phyloP scores from a whole-genome alignment of 2,797 vertebrate genomes.

The Holocentrus rufus region DNA sequence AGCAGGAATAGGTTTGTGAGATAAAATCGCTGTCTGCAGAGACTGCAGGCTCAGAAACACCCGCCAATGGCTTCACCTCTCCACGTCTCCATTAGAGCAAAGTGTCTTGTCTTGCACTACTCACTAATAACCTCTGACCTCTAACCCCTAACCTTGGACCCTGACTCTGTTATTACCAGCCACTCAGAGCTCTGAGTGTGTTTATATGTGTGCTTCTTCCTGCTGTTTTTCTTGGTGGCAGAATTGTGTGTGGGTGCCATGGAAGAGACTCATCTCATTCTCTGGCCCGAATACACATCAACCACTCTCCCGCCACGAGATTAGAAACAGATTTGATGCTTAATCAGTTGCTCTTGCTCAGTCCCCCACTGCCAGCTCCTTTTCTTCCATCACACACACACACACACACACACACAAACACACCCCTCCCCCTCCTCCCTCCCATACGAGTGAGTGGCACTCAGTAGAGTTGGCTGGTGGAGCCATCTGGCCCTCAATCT shows the following conservation, averaged over 20 bases:
- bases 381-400: constrained; percentile 34
- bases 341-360: constrained; percentile 67
- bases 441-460: constrained; percentile 45
- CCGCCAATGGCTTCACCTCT: constrained; percentile 20
- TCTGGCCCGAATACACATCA: constrained; percentile 32
- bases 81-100: constrained; percentile 32
- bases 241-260: constrained; percentile 16
- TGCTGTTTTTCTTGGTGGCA: constrained; percentile 10
- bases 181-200: constrained; percentile 21
- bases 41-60: not conserved
- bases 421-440: constrained; percentile 42
- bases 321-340: constrained; percentile 70
- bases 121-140: constrained; percentile 52
- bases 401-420: constrained; percentile 14
- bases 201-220: not conserved
- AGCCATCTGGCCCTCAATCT: constrained; percentile 81
- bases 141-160: constrained; percentile 50
- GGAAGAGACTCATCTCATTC: not conserved
- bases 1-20: constrained; percentile 18
- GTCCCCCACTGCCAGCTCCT: constrained; percentile 26
- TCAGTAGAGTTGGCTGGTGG: constrained; percentile 60
- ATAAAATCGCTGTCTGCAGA: constrained; percentile 16
- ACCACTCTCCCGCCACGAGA: constrained; percentile 48
- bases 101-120: constrained; percentile 39
- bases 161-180: constrained; percentile 38